Conservation (phyloP, 2,888 invertebrate species). For the Limnephilus marmoratus region DNA sequence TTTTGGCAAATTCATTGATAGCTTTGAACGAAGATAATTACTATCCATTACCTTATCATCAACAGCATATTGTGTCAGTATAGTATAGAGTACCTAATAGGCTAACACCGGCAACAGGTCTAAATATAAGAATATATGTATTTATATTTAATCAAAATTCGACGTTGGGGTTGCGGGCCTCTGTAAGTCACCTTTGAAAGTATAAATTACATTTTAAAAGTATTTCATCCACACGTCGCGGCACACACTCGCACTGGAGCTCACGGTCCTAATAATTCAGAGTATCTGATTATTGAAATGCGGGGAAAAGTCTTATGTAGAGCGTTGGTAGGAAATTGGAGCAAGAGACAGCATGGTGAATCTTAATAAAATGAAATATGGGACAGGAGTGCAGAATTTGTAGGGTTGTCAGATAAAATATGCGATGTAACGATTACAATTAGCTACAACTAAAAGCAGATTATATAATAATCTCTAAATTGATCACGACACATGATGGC, state of each 20-base stretch:
- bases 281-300: background rate
- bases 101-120: background rate
- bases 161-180: background rate
- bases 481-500: too few species aligned
- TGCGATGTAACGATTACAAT: background rate
- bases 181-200: background rate
- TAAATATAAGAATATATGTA: too few species aligned
- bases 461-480: too few species aligned
- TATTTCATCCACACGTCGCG: background rate
- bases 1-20: too few species aligned
- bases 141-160: background rate
- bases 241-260: background rate
- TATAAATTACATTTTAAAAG: background rate
- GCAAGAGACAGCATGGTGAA: background rate
- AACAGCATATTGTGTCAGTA: too few species aligned
- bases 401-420: background rate
- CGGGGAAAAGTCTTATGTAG: background rate
- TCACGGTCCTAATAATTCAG: background rate
- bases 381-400: background rate
- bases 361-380: background rate
- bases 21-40: too few species aligned
- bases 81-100: too few species aligned
- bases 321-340: background rate
- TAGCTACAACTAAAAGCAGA: background rate
- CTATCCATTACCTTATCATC: too few species aligned